These are phyloP conservation scores for Calyptommatus sinebrachiatus DNA, from an alignment of 2,113 vertebrate species.

Conservation along the genomic window DNA sequence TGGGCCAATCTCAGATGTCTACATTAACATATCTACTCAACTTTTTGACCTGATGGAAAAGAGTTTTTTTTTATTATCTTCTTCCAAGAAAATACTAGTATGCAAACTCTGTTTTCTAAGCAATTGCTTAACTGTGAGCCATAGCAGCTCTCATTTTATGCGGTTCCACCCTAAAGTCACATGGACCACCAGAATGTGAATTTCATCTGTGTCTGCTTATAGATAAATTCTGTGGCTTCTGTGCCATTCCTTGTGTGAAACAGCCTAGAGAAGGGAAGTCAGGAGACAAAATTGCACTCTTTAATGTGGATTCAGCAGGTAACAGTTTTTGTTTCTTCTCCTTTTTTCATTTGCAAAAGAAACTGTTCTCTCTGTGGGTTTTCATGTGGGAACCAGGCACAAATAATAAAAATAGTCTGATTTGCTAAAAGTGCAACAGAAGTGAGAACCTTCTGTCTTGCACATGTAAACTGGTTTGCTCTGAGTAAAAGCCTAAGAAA, in stretches of 20 bases:
- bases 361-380: neutral
- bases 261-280: neutral
- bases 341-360: neutral
- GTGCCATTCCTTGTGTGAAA: neutral
- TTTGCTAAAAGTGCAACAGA: slow-evolving; percentile 62
- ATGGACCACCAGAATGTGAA: neutral
- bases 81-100: too few relatives aligned
- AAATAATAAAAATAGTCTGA: slow-evolving; percentile 15
- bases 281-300: neutral
- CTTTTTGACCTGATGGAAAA: too few relatives aligned
- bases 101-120: too few relatives aligned
- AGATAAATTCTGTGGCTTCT: neutral
- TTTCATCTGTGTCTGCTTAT: neutral
- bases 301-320: too few relatives aligned
- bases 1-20: too few relatives aligned
- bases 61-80: too few relatives aligned
- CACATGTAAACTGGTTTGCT: slow-evolving; percentile 71
- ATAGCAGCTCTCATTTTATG: too few relatives aligned
- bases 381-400: neutral
- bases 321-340: neutral
- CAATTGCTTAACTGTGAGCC: too few relatives aligned
- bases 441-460: slow-evolving; percentile 77
- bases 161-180: neutral
- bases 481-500: slow-evolving; percentile 50
- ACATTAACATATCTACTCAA: too few relatives aligned